phyloP scores from a whole-genome alignment of 2,888 invertebrate species.

The Leptopilina myrica region DNA sequence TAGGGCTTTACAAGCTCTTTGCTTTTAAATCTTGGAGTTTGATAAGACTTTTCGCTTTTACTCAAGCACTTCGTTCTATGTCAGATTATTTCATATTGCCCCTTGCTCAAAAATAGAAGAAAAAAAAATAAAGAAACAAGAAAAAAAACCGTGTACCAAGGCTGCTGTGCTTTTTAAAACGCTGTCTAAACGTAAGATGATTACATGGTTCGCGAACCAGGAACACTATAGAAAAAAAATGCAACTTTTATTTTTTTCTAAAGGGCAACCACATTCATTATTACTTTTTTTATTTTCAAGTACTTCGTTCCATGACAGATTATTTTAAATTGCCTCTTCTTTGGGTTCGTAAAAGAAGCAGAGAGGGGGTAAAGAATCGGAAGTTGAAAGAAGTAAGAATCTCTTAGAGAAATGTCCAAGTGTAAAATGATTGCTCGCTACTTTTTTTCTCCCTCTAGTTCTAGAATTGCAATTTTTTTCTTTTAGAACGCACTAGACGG shows the following conservation, averaged over 20 bases:
- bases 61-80: constrained; percentile 35
- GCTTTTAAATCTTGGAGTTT: constrained; percentile 37
- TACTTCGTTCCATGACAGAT: background rate
- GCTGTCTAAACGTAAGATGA: constrained; percentile 24
- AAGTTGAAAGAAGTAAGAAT: background rate
- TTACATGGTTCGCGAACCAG: constrained; percentile 12
- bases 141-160: background rate
- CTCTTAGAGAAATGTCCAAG: background rate
- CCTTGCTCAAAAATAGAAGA: constrained; percentile 30
- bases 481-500: too few relatives aligned
- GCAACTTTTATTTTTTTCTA: background rate
- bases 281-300: constrained; percentile 2
- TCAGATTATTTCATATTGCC: constrained; percentile 41
- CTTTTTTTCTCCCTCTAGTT: background rate
- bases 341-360: background rate
- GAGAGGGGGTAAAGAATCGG: background rate
- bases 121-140: background rate
- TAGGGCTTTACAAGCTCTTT: constrained; percentile 34
- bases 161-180: constrained; percentile 15
- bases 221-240: background rate
- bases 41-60: constrained; percentile 39
- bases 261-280: constrained; percentile 1
- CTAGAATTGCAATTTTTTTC: background rate
- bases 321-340: constrained; percentile 11
- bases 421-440: background rate